These are phyloP conservation scores for Panonychus citri DNA, from an alignment of 1,140 invertebrate species.

Conservation along the genomic window DNA sequence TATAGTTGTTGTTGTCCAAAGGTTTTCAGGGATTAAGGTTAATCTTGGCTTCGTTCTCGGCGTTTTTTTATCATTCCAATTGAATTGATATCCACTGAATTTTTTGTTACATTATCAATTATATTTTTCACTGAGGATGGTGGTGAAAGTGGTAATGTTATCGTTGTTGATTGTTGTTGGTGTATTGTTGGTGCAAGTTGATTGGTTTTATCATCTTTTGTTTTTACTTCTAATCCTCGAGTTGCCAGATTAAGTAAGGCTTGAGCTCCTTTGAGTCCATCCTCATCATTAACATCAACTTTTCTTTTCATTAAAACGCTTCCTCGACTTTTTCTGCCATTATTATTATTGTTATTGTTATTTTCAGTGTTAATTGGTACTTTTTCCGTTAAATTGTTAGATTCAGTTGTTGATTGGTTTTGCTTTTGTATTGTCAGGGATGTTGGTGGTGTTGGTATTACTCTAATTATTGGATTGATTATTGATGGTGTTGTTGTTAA, in stretches of 20 bases:
- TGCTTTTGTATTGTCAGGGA: neutral
- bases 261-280: constrained; percentile 2
- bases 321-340: neutral
- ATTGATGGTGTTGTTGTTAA: too few species aligned
- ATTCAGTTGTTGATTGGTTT: neutral
- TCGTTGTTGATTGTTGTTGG: too few species aligned
- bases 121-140: too few species aligned
- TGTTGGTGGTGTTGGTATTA: too few species aligned
- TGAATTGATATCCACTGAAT: too few species aligned
- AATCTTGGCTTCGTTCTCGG: too few species aligned
- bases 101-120: too few species aligned
- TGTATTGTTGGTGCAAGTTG: neutral
- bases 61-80: too few species aligned
- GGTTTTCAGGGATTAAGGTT: too few species aligned
- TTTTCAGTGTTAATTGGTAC: neutral
- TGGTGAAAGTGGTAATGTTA: too few species aligned
- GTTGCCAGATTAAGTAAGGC: neutral
- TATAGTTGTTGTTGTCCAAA: too few species aligned
- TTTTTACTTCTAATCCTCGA: neutral
- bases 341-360: neutral
- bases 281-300: neutral
- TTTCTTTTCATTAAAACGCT: neutral
- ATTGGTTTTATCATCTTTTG: neutral
- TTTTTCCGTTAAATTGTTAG: neutral
- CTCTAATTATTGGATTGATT: too few species aligned